Percentiles rank a stretch among this genome's conserved stretches.
These are phyloP conservation scores for Gymnogyps californianus DNA, from an alignment of 2,113 vertebrate genomes.

Conservation along the genomic window DNA sequence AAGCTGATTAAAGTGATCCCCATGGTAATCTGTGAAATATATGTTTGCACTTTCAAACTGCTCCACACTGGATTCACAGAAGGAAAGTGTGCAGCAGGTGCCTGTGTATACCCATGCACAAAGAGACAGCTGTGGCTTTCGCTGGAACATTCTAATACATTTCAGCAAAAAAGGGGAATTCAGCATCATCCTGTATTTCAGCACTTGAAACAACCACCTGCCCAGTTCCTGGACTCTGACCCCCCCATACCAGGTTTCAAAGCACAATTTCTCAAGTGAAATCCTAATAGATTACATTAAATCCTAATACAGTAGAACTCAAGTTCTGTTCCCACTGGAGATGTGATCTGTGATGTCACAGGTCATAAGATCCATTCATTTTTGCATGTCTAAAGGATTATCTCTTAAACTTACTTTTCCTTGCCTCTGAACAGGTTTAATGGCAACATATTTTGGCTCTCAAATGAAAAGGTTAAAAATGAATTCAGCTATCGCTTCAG, in stretches of 20 bases:
- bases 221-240: neutral
- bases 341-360: neutral
- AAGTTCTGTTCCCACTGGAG: neutral
- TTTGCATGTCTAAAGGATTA: neutral
- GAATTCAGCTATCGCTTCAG: neutral
- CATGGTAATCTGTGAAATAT: conserved; percentile 65
- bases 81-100: neutral
- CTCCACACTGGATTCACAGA: neutral
- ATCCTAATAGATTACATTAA: neutral
- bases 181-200: neutral
- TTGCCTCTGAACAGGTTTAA: neutral
- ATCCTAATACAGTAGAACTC: neutral
- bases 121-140: neutral
- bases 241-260: neutral
- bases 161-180: neutral
- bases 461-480: neutral
- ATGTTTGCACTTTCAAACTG: conserved; percentile 47
- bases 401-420: neutral
- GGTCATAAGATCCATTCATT: neutral
- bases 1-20: conserved; percentile 63
- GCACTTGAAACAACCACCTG: neutral
- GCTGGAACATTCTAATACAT: neutral
- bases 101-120: neutral
- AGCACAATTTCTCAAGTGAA: neutral
- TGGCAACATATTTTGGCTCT: neutral